These are phyloP conservation scores for Onthophagus sagittarius DNA, from an alignment of 2,888 invertebrate species.

Conservation along the genomic window DNA sequence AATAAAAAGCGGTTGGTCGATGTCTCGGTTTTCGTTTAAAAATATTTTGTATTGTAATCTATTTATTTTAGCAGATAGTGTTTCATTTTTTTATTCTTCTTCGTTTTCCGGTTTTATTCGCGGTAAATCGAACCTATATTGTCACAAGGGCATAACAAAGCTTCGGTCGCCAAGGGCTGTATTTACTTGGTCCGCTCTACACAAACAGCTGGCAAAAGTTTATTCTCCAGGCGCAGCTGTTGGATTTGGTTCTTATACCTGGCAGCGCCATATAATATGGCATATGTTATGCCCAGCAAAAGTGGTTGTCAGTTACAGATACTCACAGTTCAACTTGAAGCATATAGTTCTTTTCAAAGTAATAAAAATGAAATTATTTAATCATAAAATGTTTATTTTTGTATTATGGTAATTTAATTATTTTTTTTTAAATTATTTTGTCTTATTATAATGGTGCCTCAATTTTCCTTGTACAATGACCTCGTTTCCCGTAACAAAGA, in stretches of 20 bases:
- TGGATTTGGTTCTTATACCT: constrained; percentile 39
- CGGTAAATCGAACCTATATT: constrained; percentile 23
- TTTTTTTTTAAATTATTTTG: not conserved
- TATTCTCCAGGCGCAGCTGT: constrained; percentile 51
- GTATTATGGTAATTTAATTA: too few species aligned
- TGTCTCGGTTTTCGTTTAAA: not conserved
- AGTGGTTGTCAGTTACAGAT: constrained; percentile 33
- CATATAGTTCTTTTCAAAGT: not conserved
- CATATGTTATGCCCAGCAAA: constrained; percentile 40
- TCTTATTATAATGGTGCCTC: not conserved
- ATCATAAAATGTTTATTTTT: not conserved
- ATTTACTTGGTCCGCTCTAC: constrained; percentile 33
- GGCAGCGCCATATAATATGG: constrained; percentile 39
- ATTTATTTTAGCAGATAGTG: not conserved
- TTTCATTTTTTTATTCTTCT: constrained; percentile 33
- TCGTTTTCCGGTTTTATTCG: constrained; percentile 48
- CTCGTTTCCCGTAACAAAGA: not conserved
- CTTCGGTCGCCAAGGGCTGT: constrained; percentile 21
- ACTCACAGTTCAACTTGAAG: constrained; percentile 17
- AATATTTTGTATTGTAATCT: not conserved
- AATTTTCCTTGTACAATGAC: not conserved
- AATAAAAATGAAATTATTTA: not conserved
- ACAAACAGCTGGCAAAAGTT: constrained; percentile 51
- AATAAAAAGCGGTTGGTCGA: not conserved
- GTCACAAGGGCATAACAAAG: constrained; percentile 20